Evolutionary conservation across 2,888 invertebrate species (phyloP), one percentile per base, ranked within the genome.

Genomic region (Eutolmus rufibarbis): DNA sequence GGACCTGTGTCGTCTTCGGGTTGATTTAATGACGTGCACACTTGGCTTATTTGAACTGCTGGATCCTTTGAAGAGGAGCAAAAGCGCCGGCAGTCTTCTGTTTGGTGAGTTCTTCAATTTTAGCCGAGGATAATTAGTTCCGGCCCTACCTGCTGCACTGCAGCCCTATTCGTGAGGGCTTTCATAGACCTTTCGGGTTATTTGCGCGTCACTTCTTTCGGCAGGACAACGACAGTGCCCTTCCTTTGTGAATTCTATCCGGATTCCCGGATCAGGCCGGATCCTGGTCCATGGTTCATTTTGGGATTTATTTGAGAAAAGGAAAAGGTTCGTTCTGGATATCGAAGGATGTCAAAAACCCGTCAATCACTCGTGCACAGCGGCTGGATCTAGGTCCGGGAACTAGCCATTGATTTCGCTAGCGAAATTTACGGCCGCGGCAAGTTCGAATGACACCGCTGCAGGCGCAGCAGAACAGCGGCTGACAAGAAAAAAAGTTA

Each of bases 11-110:
- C 57, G 34, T 74, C 66, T 23, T 57, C 14, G 66, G 66, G 5
- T 23, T 66, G 84, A 84, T 84, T 84, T 84, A 84, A 84, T 84
- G 84, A 74, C 66, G 84, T 84, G 16, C 84, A 84, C 84, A 84
- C 84, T 84, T 23, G 56, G n/a, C 9, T 34, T 81, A 34, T 81
- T 81, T 81, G 56, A 81, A 81, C n/a, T 81, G 23, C 12, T 56
- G 56, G 46, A 56, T 28, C 28, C 14, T 57, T 51, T 81, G 81
- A 56, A 9, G 34, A 81, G 31, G 3, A 43, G 43, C 43, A 43
- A 14, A 14, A 46, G 43, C 4, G 16, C 14, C 31, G 16, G 51
- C n/a, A 51, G 51, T 16, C 43, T 81, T 28, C 66, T 84, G 84
- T 84, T 84, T 84, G 74, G 74, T 57, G 66, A 84, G 66, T 84